phyloP scores from a whole-genome alignment of 2,888 invertebrate genomes.

The Plebejus anna region DNA sequence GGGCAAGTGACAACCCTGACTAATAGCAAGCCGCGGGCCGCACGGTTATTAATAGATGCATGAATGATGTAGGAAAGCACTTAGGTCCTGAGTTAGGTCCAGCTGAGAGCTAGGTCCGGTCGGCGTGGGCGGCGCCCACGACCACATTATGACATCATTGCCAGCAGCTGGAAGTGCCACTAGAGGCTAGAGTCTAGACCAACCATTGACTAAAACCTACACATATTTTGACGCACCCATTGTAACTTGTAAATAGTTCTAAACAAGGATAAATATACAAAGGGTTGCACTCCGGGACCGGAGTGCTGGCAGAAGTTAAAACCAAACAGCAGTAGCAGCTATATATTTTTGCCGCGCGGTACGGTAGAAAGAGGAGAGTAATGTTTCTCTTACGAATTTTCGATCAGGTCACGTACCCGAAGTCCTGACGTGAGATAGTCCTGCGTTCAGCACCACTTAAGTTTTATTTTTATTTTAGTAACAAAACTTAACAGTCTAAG shows the following conservation, averaged over 20 bases:
- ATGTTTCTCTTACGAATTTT: too few relatives aligned
- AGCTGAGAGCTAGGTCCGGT: constrained; percentile 11
- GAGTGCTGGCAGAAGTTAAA: too few relatives aligned
- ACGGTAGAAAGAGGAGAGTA: too few relatives aligned
- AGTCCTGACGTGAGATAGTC: background rate
- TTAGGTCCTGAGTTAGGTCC: constrained; percentile 34
- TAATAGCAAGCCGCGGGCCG: constrained; percentile 16
- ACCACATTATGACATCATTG: constrained; percentile 14
- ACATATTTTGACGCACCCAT: background rate
- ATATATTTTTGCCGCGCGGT: too few relatives aligned
- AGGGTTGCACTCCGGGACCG: too few relatives aligned
- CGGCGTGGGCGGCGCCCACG: constrained; percentile 36
- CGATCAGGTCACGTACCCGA: too few relatives aligned
- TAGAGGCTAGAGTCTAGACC: background rate
- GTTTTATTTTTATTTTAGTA: background rate
- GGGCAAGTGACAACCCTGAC: background rate
- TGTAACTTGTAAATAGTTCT: background rate
- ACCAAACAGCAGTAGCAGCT: too few relatives aligned
- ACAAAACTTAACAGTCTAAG: background rate
- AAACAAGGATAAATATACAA: too few relatives aligned
- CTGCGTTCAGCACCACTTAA: too few relatives aligned
- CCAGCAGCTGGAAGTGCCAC: background rate
- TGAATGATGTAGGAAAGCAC: constrained; percentile 37
- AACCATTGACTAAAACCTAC: background rate
- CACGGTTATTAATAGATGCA: constrained; percentile 35